Percentiles rank a stretch among this genome's conserved stretches.
phyloP scores from a whole-genome alignment of 1,140 invertebrate genomes.

The Cydia strobilella region DNA sequence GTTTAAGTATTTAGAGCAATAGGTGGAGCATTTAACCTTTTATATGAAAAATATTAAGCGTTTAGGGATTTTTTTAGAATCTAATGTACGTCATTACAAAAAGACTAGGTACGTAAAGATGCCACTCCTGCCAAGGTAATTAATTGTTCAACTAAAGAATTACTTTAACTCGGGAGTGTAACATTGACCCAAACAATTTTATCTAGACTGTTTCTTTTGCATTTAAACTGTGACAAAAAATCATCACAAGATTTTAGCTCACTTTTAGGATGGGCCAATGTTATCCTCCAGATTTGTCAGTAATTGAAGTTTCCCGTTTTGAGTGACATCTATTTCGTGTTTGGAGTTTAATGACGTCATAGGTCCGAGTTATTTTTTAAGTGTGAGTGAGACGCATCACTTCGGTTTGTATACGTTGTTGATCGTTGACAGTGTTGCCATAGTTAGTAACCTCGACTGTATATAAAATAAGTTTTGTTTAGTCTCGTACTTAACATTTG shows the following conservation, averaged over 20 bases:
- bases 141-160: neutral
- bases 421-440: constrained; percentile 77
- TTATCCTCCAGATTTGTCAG: neutral
- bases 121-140: neutral
- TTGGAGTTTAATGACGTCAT: constrained; percentile 42
- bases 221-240: neutral
- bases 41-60: constrained; percentile 64
- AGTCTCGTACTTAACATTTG: constrained; percentile 49
- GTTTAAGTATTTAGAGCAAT: constrained; percentile 73
- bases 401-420: constrained; percentile 74
- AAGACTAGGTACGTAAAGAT: neutral
- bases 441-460: constrained; percentile 77
- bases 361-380: constrained; percentile 60
- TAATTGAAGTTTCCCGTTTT: neutral
- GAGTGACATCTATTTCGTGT: neutral
- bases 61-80: constrained; percentile 54
- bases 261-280: neutral
- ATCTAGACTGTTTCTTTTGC: constrained; percentile 1
- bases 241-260: neutral
- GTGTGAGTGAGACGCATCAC: constrained; percentile 61
- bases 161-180: neutral
- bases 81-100: constrained; percentile 37
- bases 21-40: constrained; percentile 75
- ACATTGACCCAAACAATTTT: neutral
- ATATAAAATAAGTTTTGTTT: constrained; percentile 74